phyloP scores from a whole-genome alignment of 2,113 vertebrate species.

The Amblyopsis rosae region DNA sequence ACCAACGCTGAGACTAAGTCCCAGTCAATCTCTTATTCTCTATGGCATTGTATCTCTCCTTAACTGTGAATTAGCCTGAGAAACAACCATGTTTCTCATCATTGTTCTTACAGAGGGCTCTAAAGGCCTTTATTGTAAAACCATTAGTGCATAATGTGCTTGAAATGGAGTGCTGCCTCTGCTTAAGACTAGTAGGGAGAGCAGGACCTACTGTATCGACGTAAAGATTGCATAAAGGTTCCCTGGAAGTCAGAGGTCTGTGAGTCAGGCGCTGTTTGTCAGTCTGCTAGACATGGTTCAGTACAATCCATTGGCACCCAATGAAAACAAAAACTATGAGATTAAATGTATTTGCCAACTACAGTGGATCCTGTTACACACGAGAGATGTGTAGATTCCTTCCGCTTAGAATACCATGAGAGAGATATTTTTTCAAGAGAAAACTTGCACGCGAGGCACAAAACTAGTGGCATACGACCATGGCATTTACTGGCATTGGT shows the following conservation, averaged over 20 bases:
- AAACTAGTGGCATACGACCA: background rate
- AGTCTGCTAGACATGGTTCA: conserved; percentile 35
- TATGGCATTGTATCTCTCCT: conserved; percentile 30
- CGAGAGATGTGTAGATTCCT: conserved; percentile 22
- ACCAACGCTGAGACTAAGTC: conserved; percentile 15
- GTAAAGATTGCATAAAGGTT: conserved; percentile 52
- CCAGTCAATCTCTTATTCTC: conserved; percentile 37
- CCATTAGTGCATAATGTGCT: too few species aligned
- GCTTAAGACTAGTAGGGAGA: conserved; percentile 44
- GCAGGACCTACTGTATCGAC: conserved; percentile 40
- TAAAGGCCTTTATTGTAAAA: too few species aligned
- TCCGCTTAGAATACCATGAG: conserved; percentile 12
- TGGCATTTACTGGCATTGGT: background rate
- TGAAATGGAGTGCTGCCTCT: conserved; percentile 43
- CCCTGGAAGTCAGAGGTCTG: conserved; percentile 61
- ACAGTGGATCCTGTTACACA: conserved; percentile 61
- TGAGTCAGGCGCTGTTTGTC: conserved; percentile 57
- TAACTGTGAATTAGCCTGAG: conserved; percentile 43
- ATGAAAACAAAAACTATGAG: conserved; percentile 61
- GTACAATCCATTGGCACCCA: conserved; percentile 64
- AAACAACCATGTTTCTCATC: conserved; percentile 46
- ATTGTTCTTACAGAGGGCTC: conserved; percentile 39
- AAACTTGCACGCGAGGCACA: conserved; percentile 8
- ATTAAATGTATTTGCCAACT: conserved; percentile 65
- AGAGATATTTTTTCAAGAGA: conserved; percentile 26